Evolutionary conservation across 2,113 vertebrate species (phyloP).

Genomic region (Onychostoma macrolepis): DNA sequence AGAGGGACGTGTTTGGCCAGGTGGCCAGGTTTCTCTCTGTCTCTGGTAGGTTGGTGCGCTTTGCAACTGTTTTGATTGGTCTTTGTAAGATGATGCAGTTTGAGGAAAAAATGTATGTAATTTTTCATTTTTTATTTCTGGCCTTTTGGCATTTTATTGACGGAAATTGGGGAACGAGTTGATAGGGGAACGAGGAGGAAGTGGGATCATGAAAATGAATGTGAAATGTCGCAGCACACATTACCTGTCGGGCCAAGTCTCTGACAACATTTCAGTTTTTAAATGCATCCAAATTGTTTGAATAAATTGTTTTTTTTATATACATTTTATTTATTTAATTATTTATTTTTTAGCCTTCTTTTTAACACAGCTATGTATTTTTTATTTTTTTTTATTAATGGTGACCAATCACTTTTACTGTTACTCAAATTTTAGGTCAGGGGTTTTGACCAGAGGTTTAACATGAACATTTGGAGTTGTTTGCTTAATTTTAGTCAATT

Average conservation of each 20-base stretch:
- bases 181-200: neutral
- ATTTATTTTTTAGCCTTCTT: no score
- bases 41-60: neutral
- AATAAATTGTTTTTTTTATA: neutral
- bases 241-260: neutral
- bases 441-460: neutral
- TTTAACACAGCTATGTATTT: no score
- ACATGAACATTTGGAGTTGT: no score
- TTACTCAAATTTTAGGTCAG: neutral
- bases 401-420: neutral
- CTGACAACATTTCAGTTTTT: neutral
- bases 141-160: neutral
- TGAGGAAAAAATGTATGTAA: neutral
- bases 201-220: neutral
- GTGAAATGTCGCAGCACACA: neutral
- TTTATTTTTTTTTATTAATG: no score
- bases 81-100: neutral
- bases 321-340: no score
- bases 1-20: neutral
- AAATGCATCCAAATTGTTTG: neutral
- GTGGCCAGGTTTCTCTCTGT: slow-evolving; percentile 7
- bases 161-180: neutral
- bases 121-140: neutral
- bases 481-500: neutral
- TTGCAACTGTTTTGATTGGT: neutral